Evolutionary conservation across 1,140 invertebrate species (phyloP), one percentile per base, ranked within the genome.

Genomic region (Pseudoatta argentina): DNA sequence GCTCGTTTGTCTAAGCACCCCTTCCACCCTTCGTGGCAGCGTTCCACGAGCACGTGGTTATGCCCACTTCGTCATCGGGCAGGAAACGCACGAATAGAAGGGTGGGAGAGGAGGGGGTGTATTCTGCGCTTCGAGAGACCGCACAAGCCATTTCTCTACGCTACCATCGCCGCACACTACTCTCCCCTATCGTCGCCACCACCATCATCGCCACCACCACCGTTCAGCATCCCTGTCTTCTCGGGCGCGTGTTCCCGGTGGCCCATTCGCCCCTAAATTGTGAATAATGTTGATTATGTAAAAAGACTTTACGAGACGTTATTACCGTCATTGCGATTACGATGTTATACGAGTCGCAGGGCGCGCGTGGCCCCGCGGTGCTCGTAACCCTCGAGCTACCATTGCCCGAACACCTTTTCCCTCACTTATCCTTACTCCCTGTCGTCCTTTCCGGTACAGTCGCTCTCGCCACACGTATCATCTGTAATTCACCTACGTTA

Each of bases 1-100:
- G 93, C 93, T 94, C 93, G 92, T 94, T 95, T 94, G 93, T 95
- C 92, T 93, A 93, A 93, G 92, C 90, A 93, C 88, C 88, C 92
- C 85, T 77, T 63, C 77, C 24, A 51, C 64, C 48, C 79, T 85
- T 64, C 61, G 72, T 63, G 55, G 67, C 73, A 69, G 86, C 83
- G 88, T 91, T 92, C 91, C 81, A 87, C 89, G 89, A 92, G 89
- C 92, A 90, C 91, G 89, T 89, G 92, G 91, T 93, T 93, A 91
- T 92, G 88, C 91, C 93, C 91, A 91, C 92, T 93, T 92, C 89
- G 92, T 93, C 90, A 93, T 92, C 89, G 89, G 64, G 82, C 83
- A 71, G 82, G 81, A 77, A 85, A 85, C 64, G 81, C 86, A 86
- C 82, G 89, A 85, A 89, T 89, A 89, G 82, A 88, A 86, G 79